Evolutionary conservation across 2,113 vertebrate genomes (phyloP).

Genomic region (Ptilonorhynchus violaceus): DNA sequence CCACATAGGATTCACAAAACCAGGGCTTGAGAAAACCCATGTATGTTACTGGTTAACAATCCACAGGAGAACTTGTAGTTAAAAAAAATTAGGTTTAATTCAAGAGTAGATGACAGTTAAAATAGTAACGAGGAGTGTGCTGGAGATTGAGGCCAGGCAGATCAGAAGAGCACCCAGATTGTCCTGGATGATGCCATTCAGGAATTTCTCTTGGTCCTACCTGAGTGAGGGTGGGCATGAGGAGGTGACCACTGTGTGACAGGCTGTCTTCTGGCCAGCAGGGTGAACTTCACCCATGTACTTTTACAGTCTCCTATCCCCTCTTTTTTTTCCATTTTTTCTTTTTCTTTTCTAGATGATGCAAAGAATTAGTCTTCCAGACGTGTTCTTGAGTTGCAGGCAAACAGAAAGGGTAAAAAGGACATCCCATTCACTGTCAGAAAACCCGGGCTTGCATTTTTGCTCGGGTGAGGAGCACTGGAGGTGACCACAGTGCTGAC

Average conservation of each 20-base stretch:
- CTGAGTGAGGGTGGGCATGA: rapidly evolving
- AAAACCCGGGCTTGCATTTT: not conserved
- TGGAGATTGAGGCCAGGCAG: not conserved
- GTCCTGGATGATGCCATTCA: not conserved
- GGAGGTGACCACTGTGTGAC: not conserved
- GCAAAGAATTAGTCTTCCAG: not conserved
- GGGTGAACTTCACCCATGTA: not conserved
- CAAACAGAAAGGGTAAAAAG: not conserved
- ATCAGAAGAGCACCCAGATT: not conserved
- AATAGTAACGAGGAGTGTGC: not conserved
- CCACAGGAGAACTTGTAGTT: not conserved
- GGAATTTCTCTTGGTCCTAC: not conserved
- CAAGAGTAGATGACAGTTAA: not conserved
- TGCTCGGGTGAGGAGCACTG: not conserved
- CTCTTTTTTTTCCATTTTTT: too few relatives aligned
- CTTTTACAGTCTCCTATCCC: not conserved
- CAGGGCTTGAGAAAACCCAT: not conserved
- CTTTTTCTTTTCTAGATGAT: not conserved
- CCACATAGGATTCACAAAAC: not conserved
- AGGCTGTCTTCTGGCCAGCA: not conserved
- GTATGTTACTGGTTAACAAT: not conserved
- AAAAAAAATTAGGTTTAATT: not conserved
- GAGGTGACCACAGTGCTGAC: not conserved
- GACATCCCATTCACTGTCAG: not conserved
- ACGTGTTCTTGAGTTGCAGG: not conserved